phyloP scores from a whole-genome alignment of 2,797 vertebrate genomes.

The Micromesistius poutassou region DNA sequence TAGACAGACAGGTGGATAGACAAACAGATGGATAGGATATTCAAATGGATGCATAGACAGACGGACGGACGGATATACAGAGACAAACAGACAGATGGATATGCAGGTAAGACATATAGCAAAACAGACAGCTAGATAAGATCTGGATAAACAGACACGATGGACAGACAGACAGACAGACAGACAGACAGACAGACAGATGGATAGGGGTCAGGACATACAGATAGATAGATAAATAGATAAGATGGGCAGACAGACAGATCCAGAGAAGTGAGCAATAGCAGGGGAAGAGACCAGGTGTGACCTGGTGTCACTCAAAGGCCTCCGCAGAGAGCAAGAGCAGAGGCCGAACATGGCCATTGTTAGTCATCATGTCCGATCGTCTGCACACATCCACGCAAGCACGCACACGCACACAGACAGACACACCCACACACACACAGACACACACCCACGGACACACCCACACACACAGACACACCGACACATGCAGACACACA shows the following conservation, averaged over 20 bases:
- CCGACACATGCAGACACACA: constrained; percentile 15
- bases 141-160: no score
- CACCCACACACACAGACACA: constrained; percentile 16
- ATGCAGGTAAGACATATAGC: no score
- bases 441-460: constrained; percentile 34
- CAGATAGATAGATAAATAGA: no score
- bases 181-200: neutral
- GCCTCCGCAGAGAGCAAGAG: constrained; percentile 47
- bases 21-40: neutral
- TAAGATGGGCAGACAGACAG: neutral
- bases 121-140: no score
- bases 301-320: constrained; percentile 48
- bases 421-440: constrained; percentile 14
- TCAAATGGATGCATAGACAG: neutral
- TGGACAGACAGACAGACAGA: neutral
- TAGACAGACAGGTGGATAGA: neutral
- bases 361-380: constrained; percentile 62
- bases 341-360: constrained; percentile 42
- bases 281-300: constrained; percentile 52
- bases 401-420: constrained; percentile 13
- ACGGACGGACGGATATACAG: constrained; percentile 1
- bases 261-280: neutral
- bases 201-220: no score
- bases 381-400: constrained; percentile 34
- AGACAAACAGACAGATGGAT: constrained; percentile 10